Base-by-base conservation (phyloP, 2,797 vertebrate genomes). In the Myiothlypis coronata region DNA sequence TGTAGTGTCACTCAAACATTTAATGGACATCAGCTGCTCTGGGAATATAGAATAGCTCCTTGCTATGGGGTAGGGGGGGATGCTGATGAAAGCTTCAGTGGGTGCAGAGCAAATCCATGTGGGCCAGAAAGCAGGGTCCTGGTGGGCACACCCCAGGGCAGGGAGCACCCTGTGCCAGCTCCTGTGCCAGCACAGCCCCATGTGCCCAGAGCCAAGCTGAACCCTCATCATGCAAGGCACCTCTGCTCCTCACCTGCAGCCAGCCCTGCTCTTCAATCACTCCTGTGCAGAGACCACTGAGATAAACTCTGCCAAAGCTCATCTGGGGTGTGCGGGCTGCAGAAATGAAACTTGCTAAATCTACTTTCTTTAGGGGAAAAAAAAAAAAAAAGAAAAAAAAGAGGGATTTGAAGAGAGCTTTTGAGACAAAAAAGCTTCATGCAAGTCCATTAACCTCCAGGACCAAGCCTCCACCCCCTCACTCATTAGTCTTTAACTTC, bases 1-100 rank as follows among this genome's bases (percentile, higher is more conserved):
- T 93, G 72, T 78, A 93, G 82, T 50, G 80, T 92, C 91, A 89
- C 91, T 97, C 96, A 94, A 93, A 94, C 20, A 15, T 87, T 91
- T 90, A 97, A 95, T 65, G 91, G 95, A 87, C 95, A 87, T 94
- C 92, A 90, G 81, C 84, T 84, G 91, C 80, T 88, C 56, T 2
- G 12, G 55, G 52, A 95, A 92, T 60, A 46, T 8, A 30, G 13
- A 88, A 90, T 17, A 91, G 90, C 41, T 90, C 57, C 69, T 55
- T 85, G 46, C 77, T 34, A 11, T 6, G 46, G 76, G 56, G 24
- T 41, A 41, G 47, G 47, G 72, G 27, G 1, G 69, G 89, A 52
- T 53, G 56, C 57, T 59, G 80, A 63, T 3, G 32, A 68, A 83
- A 84, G 84, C 50, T 39, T 21, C n/a, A 37, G n/a, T 1, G 9